Percentiles rank a stretch among this genome's conserved stretches.
Conservation (phyloP, 2,113 vertebrate species). For the Nothoprocta perdicaria region DNA sequence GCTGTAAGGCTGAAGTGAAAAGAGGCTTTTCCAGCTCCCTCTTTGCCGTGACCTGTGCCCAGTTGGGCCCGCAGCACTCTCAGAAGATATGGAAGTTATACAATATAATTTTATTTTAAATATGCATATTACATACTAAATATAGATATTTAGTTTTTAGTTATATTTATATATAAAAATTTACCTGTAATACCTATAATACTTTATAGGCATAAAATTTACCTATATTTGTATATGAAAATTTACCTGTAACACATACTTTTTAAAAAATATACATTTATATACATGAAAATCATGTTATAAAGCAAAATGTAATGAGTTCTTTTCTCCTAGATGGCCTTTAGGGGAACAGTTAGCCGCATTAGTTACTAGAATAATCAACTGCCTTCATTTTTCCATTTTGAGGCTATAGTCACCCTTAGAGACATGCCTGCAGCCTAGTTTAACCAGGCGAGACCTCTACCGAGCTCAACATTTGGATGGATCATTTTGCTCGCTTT, state of each 20-base stretch:
- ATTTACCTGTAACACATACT: too few species aligned
- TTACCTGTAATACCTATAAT: too few species aligned
- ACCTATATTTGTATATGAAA: too few species aligned
- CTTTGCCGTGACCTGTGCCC: not conserved
- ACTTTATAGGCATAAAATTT: too few species aligned
- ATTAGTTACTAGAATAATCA: not conserved
- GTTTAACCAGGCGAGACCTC: not conserved
- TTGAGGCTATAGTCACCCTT: not conserved
- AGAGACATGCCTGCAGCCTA: not conserved
- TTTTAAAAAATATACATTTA: too few species aligned
- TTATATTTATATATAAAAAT: too few species aligned
- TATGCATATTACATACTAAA: too few species aligned
- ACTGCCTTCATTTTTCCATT: not conserved
- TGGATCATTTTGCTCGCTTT: not conserved
- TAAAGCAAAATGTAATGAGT: not conserved
- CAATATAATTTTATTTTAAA: not conserved
- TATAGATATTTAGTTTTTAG: too few species aligned
- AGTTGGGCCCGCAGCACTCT: not conserved
- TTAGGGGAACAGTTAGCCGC: not conserved
- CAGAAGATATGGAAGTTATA: not conserved
- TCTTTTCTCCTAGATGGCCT: not conserved
- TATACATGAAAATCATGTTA: too few species aligned
- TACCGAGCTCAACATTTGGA: not conserved
- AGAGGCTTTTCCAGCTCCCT: too few species aligned
- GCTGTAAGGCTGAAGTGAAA: too few species aligned